Conservation (phyloP, 2,888 invertebrate genomes). For the Oscheius sp. region DNA sequence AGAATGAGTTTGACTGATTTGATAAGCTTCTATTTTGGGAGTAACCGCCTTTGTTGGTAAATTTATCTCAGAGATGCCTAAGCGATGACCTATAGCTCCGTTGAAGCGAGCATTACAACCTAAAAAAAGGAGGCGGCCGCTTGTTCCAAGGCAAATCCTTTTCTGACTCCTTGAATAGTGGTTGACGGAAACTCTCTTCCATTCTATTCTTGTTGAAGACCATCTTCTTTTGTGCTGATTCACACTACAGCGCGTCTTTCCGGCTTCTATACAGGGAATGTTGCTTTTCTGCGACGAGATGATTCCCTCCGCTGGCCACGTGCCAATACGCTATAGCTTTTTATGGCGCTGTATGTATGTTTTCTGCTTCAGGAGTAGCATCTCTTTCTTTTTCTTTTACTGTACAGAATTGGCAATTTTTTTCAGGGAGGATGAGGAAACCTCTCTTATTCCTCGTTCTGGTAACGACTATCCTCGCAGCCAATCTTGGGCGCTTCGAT, state of each 20-base stretch:
- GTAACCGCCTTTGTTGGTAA: too few species aligned
- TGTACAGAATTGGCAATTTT: too few species aligned
- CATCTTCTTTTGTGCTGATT: neutral
- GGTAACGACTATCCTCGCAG: constrained; percentile 4
- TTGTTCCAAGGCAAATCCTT: too few species aligned
- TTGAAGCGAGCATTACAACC: too few species aligned
- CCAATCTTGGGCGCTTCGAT: constrained; percentile 5
- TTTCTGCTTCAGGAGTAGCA: neutral
- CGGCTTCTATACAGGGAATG: neutral
- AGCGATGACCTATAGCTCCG: too few species aligned
- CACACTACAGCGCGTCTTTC: neutral
- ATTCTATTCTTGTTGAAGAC: neutral
- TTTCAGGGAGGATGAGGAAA: constrained; percentile 21
- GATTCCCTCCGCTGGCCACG: neutral
- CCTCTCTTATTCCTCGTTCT: constrained; percentile 10
- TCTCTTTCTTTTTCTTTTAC: neutral
- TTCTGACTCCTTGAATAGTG: too few species aligned
- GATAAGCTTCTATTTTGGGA: too few species aligned
- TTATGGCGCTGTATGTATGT: neutral
- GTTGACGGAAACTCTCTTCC: too few species aligned
- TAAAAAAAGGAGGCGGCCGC: too few species aligned
- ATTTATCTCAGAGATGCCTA: too few species aligned
- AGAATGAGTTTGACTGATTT: too few species aligned
- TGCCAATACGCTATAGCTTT: neutral
- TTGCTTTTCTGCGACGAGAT: neutral